Conservation (phyloP, 2,888 invertebrate genomes). For the Orgyia antiqua region DNA sequence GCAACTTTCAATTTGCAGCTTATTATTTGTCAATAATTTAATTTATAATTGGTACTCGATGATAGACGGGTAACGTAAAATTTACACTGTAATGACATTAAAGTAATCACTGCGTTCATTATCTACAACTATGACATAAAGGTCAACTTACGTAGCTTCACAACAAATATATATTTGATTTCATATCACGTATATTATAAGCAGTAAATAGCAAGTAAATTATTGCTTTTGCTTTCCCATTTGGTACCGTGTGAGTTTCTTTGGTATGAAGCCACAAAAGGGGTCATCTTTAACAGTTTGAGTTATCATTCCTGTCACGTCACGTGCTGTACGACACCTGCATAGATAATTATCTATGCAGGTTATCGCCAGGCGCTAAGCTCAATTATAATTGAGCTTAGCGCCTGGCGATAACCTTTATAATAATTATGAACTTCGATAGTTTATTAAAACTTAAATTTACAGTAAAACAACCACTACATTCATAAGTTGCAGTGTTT, state of each 20-base stretch:
- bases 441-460: no score
- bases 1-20: constrained; percentile 8
- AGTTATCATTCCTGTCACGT: constrained; percentile 65
- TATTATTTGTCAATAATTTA: constrained; percentile 10
- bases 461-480: no score
- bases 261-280: constrained; percentile 41
- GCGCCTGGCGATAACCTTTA: constrained; percentile 53
- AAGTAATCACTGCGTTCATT: constrained; percentile 9
- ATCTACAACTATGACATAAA: constrained; percentile 12
- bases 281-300: constrained; percentile 56
- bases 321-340: constrained; percentile 54
- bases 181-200: no score
- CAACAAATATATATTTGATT: constrained; percentile 48
- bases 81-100: constrained; percentile 9
- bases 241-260: constrained; percentile 34
- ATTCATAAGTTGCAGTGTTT: no score
- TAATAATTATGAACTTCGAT: constrained; percentile 37
- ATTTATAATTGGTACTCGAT: constrained; percentile 3
- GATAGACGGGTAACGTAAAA: constrained; percentile 1
- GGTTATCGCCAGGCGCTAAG: constrained; percentile 52
- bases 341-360: constrained; percentile 49
- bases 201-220: no score
- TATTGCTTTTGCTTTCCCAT: constrained; percentile 37
- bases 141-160: constrained; percentile 21
- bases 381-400: constrained; percentile 36